These are phyloP conservation scores for Achlya flavicornis DNA, from an alignment of 2,888 invertebrate species.

Conservation along the genomic window DNA sequence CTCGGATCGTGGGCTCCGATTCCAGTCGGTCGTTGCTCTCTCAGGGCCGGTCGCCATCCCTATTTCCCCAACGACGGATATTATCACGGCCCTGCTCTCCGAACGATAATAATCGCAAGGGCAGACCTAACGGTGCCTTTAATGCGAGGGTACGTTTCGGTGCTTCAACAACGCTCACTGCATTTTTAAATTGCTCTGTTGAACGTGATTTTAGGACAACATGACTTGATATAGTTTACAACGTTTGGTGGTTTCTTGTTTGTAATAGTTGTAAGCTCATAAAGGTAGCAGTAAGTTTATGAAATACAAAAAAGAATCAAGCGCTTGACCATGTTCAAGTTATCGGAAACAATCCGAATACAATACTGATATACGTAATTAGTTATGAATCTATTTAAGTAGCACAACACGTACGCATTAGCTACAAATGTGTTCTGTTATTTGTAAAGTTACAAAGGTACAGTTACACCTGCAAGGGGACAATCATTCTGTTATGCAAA, in stretches of 20 bases:
- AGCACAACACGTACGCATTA: slow-evolving; percentile 1
- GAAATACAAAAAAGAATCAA: no score
- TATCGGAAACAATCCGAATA: not conserved
- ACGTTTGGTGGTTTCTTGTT: not conserved
- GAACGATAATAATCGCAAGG: slow-evolving; percentile 64
- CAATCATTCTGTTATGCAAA: slow-evolving; percentile 41
- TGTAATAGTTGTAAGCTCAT: no score
- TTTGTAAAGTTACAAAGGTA: slow-evolving; percentile 18
- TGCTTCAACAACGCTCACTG: slow-evolving; percentile 39
- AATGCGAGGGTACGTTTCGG: slow-evolving; percentile 52
- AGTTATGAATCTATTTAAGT: not conserved
- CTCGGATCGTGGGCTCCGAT: slow-evolving; percentile 23
- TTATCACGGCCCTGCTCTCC: slow-evolving; percentile 51
- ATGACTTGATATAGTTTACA: not conserved
- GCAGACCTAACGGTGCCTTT: slow-evolving; percentile 59
- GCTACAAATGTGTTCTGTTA: slow-evolving; percentile 4
- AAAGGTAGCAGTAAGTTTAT: no score
- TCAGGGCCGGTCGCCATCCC: slow-evolving; percentile 45
- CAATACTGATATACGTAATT: not conserved
- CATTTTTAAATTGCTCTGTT: slow-evolving; percentile 40
- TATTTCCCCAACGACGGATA: slow-evolving; percentile 54
- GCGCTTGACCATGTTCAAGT: not conserved
- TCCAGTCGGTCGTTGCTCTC: slow-evolving; percentile 59
- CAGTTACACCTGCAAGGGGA: slow-evolving; percentile 13
- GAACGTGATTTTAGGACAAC: slow-evolving; percentile 15